Conservation (phyloP, 2,797 vertebrate species). For the Acropternis orthonyx region DNA sequence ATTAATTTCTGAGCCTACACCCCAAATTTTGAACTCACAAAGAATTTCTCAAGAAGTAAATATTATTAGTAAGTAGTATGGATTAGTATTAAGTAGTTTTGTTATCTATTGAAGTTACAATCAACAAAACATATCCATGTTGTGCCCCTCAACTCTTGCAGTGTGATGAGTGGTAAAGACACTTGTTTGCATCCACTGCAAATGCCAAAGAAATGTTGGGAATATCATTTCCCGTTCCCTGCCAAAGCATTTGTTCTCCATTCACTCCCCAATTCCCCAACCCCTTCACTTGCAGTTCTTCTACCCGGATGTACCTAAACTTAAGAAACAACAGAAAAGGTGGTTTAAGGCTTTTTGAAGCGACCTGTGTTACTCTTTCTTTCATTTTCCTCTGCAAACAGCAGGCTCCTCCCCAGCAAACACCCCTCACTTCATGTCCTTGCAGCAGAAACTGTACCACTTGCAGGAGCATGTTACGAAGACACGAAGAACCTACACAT, state of each 20-base stretch:
- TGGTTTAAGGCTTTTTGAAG: background rate
- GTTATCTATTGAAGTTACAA: background rate
- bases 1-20: background rate
- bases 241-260: background rate
- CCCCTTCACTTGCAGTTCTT: accelerated
- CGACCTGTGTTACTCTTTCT: background rate
- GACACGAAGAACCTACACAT: no score
- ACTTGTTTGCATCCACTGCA: background rate
- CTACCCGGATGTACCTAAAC: background rate
- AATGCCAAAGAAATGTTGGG: background rate
- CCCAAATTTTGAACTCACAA: background rate
- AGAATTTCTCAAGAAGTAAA: background rate
- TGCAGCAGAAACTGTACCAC: background rate
- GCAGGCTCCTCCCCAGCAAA: background rate
- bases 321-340: background rate
- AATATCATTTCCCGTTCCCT: background rate
- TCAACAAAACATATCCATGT: background rate
- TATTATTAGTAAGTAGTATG: background rate
- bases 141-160: background rate
- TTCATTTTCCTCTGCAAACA: background rate
- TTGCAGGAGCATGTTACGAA: accelerated
- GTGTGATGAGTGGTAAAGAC: background rate
- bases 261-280: background rate
- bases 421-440: background rate
- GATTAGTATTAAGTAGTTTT: background rate